phyloP scores from a whole-genome alignment of 2,797 vertebrate genomes.

The Eurystomus glaucurus region DNA sequence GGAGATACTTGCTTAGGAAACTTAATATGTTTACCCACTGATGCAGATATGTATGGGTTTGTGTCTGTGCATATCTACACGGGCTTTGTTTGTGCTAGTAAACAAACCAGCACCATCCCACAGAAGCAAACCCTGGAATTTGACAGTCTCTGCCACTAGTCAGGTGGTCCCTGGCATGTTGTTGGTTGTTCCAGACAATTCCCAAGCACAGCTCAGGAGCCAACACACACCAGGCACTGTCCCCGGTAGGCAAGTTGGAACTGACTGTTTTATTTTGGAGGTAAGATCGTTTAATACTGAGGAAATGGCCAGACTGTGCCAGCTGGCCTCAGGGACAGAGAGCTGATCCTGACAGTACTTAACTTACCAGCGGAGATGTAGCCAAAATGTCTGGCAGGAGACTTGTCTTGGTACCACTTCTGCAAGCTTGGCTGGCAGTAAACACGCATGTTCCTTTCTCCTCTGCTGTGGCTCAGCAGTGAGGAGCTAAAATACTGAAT shows the following conservation, averaged over 20 bases:
- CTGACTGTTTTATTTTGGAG: neutral
- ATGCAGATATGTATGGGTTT: rapidly evolving
- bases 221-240: neutral
- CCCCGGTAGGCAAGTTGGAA: neutral
- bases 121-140: neutral
- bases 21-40: neutral
- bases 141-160: neutral
- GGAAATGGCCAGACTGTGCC: neutral
- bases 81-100: neutral
- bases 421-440: neutral
- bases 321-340: constrained; percentile 7
- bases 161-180: rapidly evolving
- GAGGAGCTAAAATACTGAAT: neutral
- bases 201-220: neutral
- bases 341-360: neutral
- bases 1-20: neutral
- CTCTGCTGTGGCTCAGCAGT: neutral
- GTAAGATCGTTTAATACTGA: neutral
- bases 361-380: neutral
- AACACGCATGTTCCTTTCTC: neutral
- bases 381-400: constrained; percentile 26
- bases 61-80: neutral
- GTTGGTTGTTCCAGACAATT: neutral
- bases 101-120: neutral
- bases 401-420: constrained; percentile 34